Percentiles rank a stretch among this genome's conserved stretches.
phyloP scores from a whole-genome alignment of 2,113 vertebrate species.

The Nanorana parkeri region DNA sequence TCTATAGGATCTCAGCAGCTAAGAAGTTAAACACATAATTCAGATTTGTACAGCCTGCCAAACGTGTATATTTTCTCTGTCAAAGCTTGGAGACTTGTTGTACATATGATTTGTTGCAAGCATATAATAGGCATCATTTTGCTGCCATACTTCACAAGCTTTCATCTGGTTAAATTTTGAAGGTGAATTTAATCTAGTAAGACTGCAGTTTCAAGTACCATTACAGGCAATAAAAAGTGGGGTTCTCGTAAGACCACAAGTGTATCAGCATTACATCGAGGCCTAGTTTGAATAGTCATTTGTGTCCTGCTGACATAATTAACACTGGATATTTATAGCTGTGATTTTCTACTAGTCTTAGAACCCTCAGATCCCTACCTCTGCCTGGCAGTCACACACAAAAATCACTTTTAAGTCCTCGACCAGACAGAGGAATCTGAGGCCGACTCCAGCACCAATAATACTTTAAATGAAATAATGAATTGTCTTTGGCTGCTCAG shows the following conservation, averaged over 20 bases:
- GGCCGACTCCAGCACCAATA: constrained; percentile 44
- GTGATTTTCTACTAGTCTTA: constrained; percentile 16
- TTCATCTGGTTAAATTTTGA: constrained; percentile 38
- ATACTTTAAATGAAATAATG: constrained; percentile 34
- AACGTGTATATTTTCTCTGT: constrained; percentile 28
- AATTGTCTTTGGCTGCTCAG: constrained; percentile 47
- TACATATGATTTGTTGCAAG: constrained; percentile 24
- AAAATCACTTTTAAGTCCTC: constrained; percentile 38
- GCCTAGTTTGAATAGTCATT: constrained; percentile 11
- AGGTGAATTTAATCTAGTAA: constrained; percentile 26
- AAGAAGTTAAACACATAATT: constrained; percentile 23
- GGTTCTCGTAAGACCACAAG: constrained; percentile 33
- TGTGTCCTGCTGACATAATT: constrained; percentile 45
- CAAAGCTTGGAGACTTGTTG: constrained; percentile 7
- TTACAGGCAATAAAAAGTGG: constrained; percentile 41
- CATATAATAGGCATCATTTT: constrained; percentile 32
- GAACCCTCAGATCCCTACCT: constrained; percentile 20
- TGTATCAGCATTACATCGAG: constrained; percentile 40
- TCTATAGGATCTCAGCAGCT: neutral
- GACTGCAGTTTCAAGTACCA: constrained; percentile 28
- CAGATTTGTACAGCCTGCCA: constrained; percentile 18
- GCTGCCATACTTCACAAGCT: constrained; percentile 29
- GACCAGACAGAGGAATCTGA: constrained; percentile 39
- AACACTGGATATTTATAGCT: constrained; percentile 34
- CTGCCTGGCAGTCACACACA: constrained; percentile 28